Evolutionary conservation across 1,140 invertebrate genomes (phyloP), one percentile per base, ranked within the genome.

Genomic region (Pseudomyrmex flavicornis): DNA sequence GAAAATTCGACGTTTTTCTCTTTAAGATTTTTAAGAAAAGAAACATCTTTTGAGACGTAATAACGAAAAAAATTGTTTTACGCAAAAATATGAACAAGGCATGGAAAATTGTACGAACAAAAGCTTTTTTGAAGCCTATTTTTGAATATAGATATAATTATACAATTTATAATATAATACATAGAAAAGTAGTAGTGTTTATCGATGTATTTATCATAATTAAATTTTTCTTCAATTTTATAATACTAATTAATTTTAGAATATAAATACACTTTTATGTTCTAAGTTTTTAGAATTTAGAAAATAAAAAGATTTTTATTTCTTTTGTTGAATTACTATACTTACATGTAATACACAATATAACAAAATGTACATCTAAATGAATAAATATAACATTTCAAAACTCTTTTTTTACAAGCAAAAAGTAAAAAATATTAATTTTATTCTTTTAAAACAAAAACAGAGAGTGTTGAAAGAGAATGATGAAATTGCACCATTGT

Each of bases 401-500:
- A 35, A 35, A 35, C 35, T 7, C 35, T 35, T 35, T 35, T 7
- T 35, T 35, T 35, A 35, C 5, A 35, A 35, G 0, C 35, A 12
- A 70, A 15, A 56, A 26, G 13, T 20, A 58, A 56, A 4, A n/a
- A 35, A 46, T 77, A 66, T 56, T 77, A 56, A 77, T 15, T 10
- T 35, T 13, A 44, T 9, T 80, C 17, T 50, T 72, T 61, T 59
- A 20, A 12, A 48, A 7, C 54, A 70, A 70, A 80, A 70, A 70
- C 22, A 35, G 12, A 20, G 44, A n/a, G 17, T 1, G n/a, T 15
- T 46, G 65, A 75, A 62, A 77, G 35, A 35, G 44, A n/a, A 17
- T 1, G n/a, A 20, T 46, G 52, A 75, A 62, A 77, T 68, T 50
- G 8, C 54, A 50, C 9, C 52, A 20, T 9, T 8, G 48, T 69